Evolutionary conservation across 2,888 invertebrate species (phyloP).

Genomic region (Ormyrus thymus): DNA sequence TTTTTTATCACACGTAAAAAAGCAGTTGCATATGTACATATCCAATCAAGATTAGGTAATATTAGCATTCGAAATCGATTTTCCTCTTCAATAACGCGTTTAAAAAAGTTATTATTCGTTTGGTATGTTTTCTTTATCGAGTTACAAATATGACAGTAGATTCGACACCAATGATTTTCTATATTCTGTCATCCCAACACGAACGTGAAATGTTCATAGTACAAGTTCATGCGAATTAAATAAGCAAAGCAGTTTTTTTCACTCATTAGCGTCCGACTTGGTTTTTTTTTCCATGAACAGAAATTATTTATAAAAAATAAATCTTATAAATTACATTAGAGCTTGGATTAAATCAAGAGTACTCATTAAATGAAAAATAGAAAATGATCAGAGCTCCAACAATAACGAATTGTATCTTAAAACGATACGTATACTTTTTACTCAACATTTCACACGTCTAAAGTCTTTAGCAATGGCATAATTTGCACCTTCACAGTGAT

Average conservation of each 20-base stretch:
- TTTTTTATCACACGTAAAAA: slow-evolving; percentile 72
- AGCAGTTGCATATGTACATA: slow-evolving; percentile 73
- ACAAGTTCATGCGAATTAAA: slow-evolving; percentile 31
- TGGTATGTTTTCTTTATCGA: slow-evolving; percentile 60
- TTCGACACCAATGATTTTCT: slow-evolving; percentile 51
- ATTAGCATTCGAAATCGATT: slow-evolving; percentile 65
- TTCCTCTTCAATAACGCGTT: slow-evolving; percentile 48
- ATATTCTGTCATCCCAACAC: slow-evolving; percentile 41
- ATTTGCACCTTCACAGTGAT: slow-evolving; percentile 9
- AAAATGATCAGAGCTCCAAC: slow-evolving; percentile 61
- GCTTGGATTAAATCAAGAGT: slow-evolving; percentile 65
- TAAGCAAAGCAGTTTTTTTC: slow-evolving; percentile 20
- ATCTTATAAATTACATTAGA: slow-evolving; percentile 65
- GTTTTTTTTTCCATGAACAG: slow-evolving; percentile 59
- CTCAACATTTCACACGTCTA: slow-evolving; percentile 26
- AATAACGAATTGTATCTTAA: slow-evolving; percentile 62
- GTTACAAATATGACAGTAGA: slow-evolving; percentile 54
- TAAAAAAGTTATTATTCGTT: slow-evolving; percentile 65
- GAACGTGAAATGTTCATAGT: slow-evolving; percentile 40
- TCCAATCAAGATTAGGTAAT: slow-evolving; percentile 70
- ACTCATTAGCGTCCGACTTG: slow-evolving; percentile 57
- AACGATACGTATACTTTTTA: slow-evolving; percentile 62
- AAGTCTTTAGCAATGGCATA: slow-evolving; percentile 36
- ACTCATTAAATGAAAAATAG: slow-evolving; percentile 53
- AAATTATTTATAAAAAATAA: slow-evolving; percentile 68